A percentile compares a stretch with the other conserved stretches of the same genome.
Conservation (phyloP, 2,888 invertebrate species). For the Galerucella pusilla region DNA sequence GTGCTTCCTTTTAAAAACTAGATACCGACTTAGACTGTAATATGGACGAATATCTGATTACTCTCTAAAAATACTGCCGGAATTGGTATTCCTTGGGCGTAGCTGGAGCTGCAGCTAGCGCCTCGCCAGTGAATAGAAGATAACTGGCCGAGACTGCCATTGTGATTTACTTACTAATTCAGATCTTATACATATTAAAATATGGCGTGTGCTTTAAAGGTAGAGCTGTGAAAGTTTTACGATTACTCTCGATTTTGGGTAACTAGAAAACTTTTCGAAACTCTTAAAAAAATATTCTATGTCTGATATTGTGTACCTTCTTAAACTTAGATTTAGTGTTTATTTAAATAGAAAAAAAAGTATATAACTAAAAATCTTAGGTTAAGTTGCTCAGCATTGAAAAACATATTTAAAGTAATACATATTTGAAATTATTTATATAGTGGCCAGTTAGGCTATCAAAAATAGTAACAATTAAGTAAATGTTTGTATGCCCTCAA, state of each 20-base stretch:
- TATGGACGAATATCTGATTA: constrained; percentile 32
- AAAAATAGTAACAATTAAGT: constrained; percentile 14
- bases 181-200: constrained; percentile 48
- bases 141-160: constrained; percentile 50
- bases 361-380: constrained; percentile 53
- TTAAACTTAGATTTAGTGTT: constrained; percentile 60
- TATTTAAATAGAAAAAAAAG: constrained; percentile 57
- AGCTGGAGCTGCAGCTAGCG: constrained; percentile 7
- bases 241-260: constrained; percentile 34
- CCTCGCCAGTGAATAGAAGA: constrained; percentile 34
- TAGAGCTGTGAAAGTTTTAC: constrained; percentile 44
- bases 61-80: constrained; percentile 44
- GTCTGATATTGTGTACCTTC: constrained; percentile 65
- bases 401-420: constrained; percentile 46
- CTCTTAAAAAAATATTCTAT: constrained; percentile 55
- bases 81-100: constrained; percentile 43
- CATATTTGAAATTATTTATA: constrained; percentile 30
- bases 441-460: constrained; percentile 19
- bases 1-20: constrained; percentile 4
- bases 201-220: constrained; percentile 60
- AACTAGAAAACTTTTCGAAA: constrained; percentile 40
- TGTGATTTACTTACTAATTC: constrained; percentile 62
- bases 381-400: constrained; percentile 60
- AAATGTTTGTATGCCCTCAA: constrained; percentile 15
- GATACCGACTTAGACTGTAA: constrained; percentile 29